Evolutionary conservation across 2,797 vertebrate genomes (phyloP).

Genomic region (Typhlichthys eigenmanni): DNA sequence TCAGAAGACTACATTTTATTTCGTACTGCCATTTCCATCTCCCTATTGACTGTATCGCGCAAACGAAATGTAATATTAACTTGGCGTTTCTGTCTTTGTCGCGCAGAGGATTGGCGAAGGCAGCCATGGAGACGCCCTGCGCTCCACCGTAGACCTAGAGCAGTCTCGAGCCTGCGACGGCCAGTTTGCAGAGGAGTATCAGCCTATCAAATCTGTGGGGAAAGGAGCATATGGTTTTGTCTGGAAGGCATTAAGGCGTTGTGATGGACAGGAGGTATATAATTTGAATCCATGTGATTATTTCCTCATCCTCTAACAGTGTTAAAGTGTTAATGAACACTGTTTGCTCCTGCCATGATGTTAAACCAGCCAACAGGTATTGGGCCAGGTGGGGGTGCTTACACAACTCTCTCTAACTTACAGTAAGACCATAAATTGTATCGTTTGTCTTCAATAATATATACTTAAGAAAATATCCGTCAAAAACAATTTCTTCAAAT

Average conservation of each 20-base stretch:
- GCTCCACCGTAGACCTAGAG: slow-evolving; percentile 81
- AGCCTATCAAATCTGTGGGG: slow-evolving; percentile 82
- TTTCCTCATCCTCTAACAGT: too few relatives aligned
- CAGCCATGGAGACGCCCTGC: slow-evolving; percentile 63
- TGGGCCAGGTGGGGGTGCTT: too few relatives aligned
- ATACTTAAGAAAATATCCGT: too few relatives aligned
- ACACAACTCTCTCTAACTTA: too few relatives aligned
- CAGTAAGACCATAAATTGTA: too few relatives aligned
- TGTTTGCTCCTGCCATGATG: too few relatives aligned
- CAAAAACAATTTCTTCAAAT: too few relatives aligned
- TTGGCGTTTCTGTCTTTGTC: background rate
- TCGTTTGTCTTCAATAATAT: too few relatives aligned
- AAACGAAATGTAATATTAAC: background rate
- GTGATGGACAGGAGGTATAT: slow-evolving; percentile 80
- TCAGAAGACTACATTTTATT: background rate
- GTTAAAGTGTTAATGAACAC: too few relatives aligned
- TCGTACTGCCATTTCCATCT: background rate
- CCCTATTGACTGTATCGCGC: background rate
- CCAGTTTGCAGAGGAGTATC: slow-evolving; percentile 84
- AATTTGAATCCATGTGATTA: too few relatives aligned
- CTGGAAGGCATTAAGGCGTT: slow-evolving; percentile 83
- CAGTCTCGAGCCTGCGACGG: slow-evolving; percentile 86
- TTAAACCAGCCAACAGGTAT: too few relatives aligned
- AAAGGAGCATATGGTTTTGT: slow-evolving; percentile 95
- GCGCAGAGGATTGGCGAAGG: slow-evolving; percentile 62